Evolutionary conservation across 1,140 invertebrate genomes (phyloP), one percentile per base, ranked within the genome.

Genomic region (Neodiprion lecontei): DNA sequence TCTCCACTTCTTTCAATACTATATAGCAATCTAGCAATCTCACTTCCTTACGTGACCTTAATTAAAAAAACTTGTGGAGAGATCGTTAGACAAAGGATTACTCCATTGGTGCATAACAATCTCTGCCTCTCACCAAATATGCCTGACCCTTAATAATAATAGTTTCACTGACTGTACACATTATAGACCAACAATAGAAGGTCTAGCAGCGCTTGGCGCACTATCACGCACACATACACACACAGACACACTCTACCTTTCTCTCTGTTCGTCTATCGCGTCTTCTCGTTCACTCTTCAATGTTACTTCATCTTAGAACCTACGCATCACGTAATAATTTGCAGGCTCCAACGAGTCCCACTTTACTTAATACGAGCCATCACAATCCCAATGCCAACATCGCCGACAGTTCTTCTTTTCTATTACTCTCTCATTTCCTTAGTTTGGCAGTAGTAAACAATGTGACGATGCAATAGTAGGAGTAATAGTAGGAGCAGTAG

Each of bases 121-220:
- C 53, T 14, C 53, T 61, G n/a, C 53, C 53, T 40, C 28, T 61
- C 53, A 61, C 53, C 53, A 61, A 61, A 61, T 61, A 61, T 82
- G 82, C 79, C 85, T 85, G 84, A 87, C 83, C 82, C 87, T 88
- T 88, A 88, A 88, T 88, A 87, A 87, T 88, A 88, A 88, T 88
- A 88, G 87, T 87, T 88, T 88, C 84, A 87, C 86, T 88, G 87
- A 88, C 87, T 88, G 87, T 88, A 88, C 87, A 88, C 85, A 84
- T 87, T 88, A 88, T 87, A 87, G 87, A 88, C 87, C 87, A 88
- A 88, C 87, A 87, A 88, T 88, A 87, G 83, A 84, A 86, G 84
- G 86, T 87, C 87, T 87, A 83, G 80, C 73, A 21, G 73, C 83
- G 82, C 86, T 82, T 83, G 78, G 82, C 82, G 77, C 82, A 80